Evolutionary conservation across 2,888 invertebrate species (phyloP).

Genomic region (Diadegma fenestrale): DNA sequence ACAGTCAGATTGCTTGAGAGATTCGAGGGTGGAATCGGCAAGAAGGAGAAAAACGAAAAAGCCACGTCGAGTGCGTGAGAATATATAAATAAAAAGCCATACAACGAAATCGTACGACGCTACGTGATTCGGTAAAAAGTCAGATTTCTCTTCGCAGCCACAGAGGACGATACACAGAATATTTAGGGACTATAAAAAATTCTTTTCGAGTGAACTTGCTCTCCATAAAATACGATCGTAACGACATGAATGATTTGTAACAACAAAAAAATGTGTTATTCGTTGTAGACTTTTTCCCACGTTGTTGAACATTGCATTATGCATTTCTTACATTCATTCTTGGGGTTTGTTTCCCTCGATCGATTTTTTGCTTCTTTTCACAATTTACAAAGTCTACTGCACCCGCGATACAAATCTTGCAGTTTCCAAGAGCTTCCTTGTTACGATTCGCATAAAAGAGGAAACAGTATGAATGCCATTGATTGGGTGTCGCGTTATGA

Average conservation of each 20-base stretch:
- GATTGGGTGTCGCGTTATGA: constrained; percentile 18
- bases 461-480: constrained; percentile 27
- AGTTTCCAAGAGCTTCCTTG: constrained; percentile 13
- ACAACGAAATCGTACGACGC: background rate
- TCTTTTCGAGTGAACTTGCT: background rate
- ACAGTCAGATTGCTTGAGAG: constrained; percentile 9
- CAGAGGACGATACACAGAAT: background rate
- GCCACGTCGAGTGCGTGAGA: background rate
- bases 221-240: background rate
- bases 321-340: background rate
- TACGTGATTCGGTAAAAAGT: background rate
- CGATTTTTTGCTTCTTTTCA: background rate
- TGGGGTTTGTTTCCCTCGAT: no score
- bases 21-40: background rate
- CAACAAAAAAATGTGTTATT: background rate
- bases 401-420: background rate
- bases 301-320: background rate
- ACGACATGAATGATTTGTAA: background rate
- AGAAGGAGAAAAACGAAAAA: background rate
- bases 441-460: constrained; percentile 21
- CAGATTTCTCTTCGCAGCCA: background rate
- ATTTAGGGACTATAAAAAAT: background rate
- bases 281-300: background rate
- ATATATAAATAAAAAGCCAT: constrained; percentile 19
- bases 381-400: background rate